Percentiles rank a stretch among this genome's conserved stretches.
Conservation (phyloP, 2,113 vertebrate genomes). For the Leucopsar rothschildi region DNA sequence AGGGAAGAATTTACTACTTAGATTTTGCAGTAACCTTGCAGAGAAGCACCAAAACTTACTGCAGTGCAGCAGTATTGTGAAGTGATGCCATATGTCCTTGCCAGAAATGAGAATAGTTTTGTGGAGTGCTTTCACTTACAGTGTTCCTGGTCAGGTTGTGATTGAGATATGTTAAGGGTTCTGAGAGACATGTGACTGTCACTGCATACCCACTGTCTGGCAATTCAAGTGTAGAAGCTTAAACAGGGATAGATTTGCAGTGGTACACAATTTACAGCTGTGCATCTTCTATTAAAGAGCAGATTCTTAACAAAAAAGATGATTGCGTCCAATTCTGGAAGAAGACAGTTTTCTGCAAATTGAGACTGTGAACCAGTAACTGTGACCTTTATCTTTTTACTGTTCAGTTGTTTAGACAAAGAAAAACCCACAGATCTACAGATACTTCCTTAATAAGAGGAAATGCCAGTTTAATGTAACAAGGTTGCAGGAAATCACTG, state of each 20-base stretch:
- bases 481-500: not conserved
- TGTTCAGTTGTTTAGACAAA: not conserved
- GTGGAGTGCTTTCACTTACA: rapidly evolving
- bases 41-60: not conserved
- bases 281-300: not conserved
- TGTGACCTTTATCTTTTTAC: not conserved
- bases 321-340: not conserved
- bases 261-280: not conserved
- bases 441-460: not conserved
- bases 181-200: not conserved
- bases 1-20: not conserved
- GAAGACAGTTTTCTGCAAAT: not conserved
- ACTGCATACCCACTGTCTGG: not conserved
- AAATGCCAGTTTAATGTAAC: not conserved
- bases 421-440: not conserved
- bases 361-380: not conserved
- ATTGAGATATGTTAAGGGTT: not conserved
- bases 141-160: not conserved
- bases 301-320: not conserved
- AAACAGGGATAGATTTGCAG: not conserved
- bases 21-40: not conserved
- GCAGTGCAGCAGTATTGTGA: not conserved
- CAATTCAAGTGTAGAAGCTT: not conserved
- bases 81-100: not conserved
- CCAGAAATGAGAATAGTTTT: not conserved